Conservation (phyloP, 2,797 vertebrate species). For the Aldrovandia affinis region DNA sequence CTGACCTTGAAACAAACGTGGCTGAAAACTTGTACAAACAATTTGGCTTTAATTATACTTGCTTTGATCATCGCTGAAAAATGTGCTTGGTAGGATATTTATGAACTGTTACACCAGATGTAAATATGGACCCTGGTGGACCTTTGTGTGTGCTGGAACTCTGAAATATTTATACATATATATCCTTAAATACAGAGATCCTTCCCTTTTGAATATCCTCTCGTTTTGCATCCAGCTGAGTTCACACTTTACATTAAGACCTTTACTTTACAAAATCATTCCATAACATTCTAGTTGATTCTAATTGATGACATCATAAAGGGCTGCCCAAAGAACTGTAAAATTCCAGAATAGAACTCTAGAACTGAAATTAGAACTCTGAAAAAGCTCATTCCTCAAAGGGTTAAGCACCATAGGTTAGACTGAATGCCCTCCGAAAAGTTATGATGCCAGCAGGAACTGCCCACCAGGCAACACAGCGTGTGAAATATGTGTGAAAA, state of each 20-base stretch:
- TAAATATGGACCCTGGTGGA: not conserved
- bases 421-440: not conserved
- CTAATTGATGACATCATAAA: too few species aligned
- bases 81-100: not conserved
- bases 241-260: not conserved
- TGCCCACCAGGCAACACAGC: not conserved
- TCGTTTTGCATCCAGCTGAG: not conserved
- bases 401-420: not conserved
- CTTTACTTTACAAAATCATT: too few species aligned
- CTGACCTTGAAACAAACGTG: not conserved
- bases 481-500: not conserved
- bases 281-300: too few species aligned
- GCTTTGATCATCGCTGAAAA: not conserved
- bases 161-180: too few species aligned
- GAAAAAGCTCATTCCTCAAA: too few species aligned
- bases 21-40: not conserved
- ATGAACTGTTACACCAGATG: not conserved
- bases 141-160: not conserved
- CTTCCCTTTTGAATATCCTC: not conserved
- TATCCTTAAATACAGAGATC: not conserved
- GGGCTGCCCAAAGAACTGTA: too few species aligned
- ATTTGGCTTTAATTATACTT: not conserved
- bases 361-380: too few species aligned
- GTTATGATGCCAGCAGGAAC: not conserved
- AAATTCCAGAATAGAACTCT: too few species aligned